Evolutionary conservation across 2,797 vertebrate species (phyloP), one percentile per base, ranked within the genome.

Genomic region (Taeniopygia guttata): DNA sequence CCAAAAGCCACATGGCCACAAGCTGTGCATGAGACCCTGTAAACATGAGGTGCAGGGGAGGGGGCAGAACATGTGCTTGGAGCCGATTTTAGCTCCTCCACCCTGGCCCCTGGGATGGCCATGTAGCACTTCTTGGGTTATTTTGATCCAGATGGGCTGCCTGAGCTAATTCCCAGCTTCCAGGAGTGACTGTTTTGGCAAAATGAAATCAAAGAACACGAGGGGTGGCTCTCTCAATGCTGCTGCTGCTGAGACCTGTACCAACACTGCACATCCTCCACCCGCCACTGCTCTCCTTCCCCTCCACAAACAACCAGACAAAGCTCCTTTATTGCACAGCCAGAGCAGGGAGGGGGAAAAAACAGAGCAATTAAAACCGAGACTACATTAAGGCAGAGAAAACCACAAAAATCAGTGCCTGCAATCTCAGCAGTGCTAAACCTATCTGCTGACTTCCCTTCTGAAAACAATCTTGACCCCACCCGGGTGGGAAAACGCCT

Each of bases 341-440:
- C 73, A 85, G 60, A 56, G n/a, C 18, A 42, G 21, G 46, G 36
- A 87, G 51, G 46, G 16, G 5, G 1, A 49, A 76, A 76, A 91
- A 82, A 0, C 79, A 93, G 46, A 25, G 18, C 32, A 20, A 14
- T 83, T 93, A 89, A 75, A 89, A 7, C 23, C 0, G 1, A 85
- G 52, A 54, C 78, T 89, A 43, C 42, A 75, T 81, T 89, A 92
- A 93, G 19, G 40, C 51, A 69, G 8, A 6, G 83, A 81, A 95
- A 93, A 85, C 38, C 84, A 92, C 79, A 93, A 84, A 91, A 94
- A 89, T 19, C 84, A 93, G 59, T 56, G n/a, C 43, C 69, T 89
- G 66, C 58, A 54, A 56, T 87, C 51, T 62, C 78, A 81, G 46
- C 30, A 83, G 51, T 1, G 16, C 69, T 92, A 77, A 95, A 90